Evolutionary conservation across 2,888 invertebrate species (phyloP).

Genomic region (Lypha dubia): DNA sequence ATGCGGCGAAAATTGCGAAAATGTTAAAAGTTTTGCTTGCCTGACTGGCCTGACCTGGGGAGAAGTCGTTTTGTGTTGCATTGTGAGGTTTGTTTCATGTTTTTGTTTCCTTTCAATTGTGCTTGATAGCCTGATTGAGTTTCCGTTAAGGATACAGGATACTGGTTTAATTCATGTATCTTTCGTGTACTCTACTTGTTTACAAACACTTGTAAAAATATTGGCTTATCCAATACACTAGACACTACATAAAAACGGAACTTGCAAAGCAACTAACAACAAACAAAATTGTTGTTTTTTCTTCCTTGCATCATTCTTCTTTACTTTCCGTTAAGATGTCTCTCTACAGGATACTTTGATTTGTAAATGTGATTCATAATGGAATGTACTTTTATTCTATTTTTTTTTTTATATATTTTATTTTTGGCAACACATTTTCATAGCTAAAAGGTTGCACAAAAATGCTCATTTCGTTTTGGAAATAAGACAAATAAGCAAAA

Average conservation of each 20-base stretch:
- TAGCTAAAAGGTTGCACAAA: constrained; percentile 23
- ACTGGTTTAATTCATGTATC: constrained; percentile 53
- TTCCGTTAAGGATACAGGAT: constrained; percentile 69
- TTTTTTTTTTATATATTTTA: neutral
- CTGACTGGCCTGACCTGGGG: neutral
- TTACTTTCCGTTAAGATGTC: constrained; percentile 33
- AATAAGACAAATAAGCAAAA: too few species aligned
- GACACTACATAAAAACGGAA: constrained; percentile 1
- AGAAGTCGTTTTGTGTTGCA: constrained; percentile 12
- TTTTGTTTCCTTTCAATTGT: constrained; percentile 39
- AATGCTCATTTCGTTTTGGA: constrained; percentile 1
- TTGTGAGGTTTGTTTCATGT: constrained; percentile 51
- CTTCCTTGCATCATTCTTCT: constrained; percentile 6
- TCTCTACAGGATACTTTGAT: constrained; percentile 18
- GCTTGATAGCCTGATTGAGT: constrained; percentile 57
- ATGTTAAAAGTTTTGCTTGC: constrained; percentile 33
- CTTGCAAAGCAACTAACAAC: constrained; percentile 6
- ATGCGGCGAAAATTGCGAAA: neutral
- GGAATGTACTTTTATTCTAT: neutral
- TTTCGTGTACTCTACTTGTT: neutral
- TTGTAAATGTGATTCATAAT: constrained; percentile 33
- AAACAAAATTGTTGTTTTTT: too few species aligned
- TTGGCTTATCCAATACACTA: constrained; percentile 18
- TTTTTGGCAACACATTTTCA: neutral
- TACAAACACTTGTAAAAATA: constrained; percentile 7